Base-by-base conservation (phyloP, 1,140 invertebrate species). In the Orchestia grillus region DNA sequence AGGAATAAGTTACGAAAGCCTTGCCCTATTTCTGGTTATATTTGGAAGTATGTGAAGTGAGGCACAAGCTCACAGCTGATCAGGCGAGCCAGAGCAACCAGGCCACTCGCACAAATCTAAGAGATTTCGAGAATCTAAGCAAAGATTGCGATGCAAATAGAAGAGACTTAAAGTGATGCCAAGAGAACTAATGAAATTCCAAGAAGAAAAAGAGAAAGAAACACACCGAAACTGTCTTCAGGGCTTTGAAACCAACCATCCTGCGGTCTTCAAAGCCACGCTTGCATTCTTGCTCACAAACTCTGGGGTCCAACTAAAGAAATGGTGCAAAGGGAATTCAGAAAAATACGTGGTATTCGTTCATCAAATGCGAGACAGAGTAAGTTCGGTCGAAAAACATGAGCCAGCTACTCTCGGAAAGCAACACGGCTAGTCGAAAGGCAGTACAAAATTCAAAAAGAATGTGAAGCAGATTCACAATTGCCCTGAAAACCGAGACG, bases 341-440 rank as follows among this genome's bases (percentile, higher is more conserved):
- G 40, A 94, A 94, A 94, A 94, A 94, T 94, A 45, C 92, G 0
- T 28, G 92, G 92, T 94, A 94, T 94, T 94, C 44, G 43, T n/a
- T 94, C 44, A 45, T 94, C 44, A 94, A 90, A 90, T 44, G 88
- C 88, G 11, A 23, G 28, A 8, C 88, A 44, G 41, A 90, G 88
- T 90, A 90, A 90, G 43, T 44, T 90, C 88, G 4, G 88, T 41
- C 42, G n/a, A 90, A 90, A 42, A 90, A 90, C 36, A 90, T 90
- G 15, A 19, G 47, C 41, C 8, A 90, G 88, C 3, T 44, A 90
- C 88, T 42, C 28, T 90, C 88, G 88, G 41, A 90, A 90, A 90
- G n/a, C 41, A 42, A 90, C 88, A 90, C 43, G 11, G 88, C 11
- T 15, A 77, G 62, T 36, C 28, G 62, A 77, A 77, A 77, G 62